phyloP scores from a whole-genome alignment of 2,888 invertebrate species.

The Cyclophora albipunctata region DNA sequence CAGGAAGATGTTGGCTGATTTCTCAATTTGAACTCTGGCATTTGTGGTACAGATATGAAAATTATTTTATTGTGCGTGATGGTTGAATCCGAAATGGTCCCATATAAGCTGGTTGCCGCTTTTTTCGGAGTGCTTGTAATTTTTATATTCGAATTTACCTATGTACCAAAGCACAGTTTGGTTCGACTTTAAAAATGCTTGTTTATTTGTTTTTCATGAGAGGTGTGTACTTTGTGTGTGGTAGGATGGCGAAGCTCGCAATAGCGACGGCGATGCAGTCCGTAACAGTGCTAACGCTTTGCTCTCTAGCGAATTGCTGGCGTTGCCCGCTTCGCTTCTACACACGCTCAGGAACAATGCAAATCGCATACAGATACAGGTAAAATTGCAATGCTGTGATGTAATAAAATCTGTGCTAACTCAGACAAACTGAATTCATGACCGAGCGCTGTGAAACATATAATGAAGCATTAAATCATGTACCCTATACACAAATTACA shows the following conservation, averaged over 20 bases:
- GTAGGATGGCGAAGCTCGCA: conserved; percentile 28
- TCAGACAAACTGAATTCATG: neutral
- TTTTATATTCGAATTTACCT: too few relatives aligned
- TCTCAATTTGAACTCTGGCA: too few relatives aligned
- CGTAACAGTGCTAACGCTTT: conserved; percentile 88
- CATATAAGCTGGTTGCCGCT: too few relatives aligned
- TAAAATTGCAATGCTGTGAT: conserved; percentile 14
- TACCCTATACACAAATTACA: too few relatives aligned
- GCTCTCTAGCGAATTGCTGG: conserved; percentile 80
- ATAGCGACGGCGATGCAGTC: conserved; percentile 74
- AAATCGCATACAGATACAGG: conserved; percentile 55
- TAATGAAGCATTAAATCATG: too few relatives aligned
- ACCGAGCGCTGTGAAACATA: too few relatives aligned
- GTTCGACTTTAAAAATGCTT: neutral
- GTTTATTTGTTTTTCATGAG: too few relatives aligned
- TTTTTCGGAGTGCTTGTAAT: too few relatives aligned
- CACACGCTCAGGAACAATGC: conserved; percentile 51
- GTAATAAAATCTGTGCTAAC: neutral
- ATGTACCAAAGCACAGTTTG: neutral
- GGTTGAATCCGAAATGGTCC: too few relatives aligned
- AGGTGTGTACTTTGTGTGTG: conserved; percentile 14
- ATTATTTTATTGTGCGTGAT: too few relatives aligned
- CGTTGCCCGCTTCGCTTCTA: conserved; percentile 69
- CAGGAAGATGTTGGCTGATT: too few relatives aligned
- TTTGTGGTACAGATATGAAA: too few relatives aligned